Evolutionary conservation across 1,140 invertebrate genomes (phyloP), one percentile per base, ranked within the genome.

Genomic region (Homarus americanus): DNA sequence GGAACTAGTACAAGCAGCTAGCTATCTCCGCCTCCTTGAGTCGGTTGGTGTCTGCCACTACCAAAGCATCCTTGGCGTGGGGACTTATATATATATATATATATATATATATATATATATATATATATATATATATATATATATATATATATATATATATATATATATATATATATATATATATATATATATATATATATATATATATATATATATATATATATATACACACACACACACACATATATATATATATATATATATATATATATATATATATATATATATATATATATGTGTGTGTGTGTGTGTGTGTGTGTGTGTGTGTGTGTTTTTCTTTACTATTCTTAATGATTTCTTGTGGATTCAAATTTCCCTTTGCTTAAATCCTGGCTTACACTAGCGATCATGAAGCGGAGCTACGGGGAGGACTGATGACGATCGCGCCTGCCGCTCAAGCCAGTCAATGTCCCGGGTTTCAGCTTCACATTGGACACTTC

Each of bases 1-100:
- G 80, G 80, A 58, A 63, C 80, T 82, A 82, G 80, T 82, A 82
- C 53, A 82, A 82, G 80, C 80, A 82, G 28, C 80, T 82, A 82
- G 80, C 80, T 20, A 58, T 82, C 80, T 63, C 78, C 80, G 53
- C 80, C 58, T 36, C 53, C 53, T 58, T 53, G 44, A 36, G n/a
- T 58, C 10, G 15, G 40, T 44, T 49, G 36, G 75, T 79, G 44
- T 79, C 40, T 44, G 40, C 28, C 76, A 79, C 76, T 79, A 79
- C 40, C 76, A 79, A 49, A 69, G 63, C 63, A 24, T 69, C 63
- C 63, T 69, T 69, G 12, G 63, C 0, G 63, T 69, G 28, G n/a
- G 7, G 20, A 20, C 53, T 32, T 1, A 49, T 58, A 1, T 15
- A 20, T 24, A 20, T 58, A 58, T 58, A 20, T 58, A 58, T 58